phyloP scores from a whole-genome alignment of 2,797 vertebrate species.

The Erpetoichthys calabaricus region DNA sequence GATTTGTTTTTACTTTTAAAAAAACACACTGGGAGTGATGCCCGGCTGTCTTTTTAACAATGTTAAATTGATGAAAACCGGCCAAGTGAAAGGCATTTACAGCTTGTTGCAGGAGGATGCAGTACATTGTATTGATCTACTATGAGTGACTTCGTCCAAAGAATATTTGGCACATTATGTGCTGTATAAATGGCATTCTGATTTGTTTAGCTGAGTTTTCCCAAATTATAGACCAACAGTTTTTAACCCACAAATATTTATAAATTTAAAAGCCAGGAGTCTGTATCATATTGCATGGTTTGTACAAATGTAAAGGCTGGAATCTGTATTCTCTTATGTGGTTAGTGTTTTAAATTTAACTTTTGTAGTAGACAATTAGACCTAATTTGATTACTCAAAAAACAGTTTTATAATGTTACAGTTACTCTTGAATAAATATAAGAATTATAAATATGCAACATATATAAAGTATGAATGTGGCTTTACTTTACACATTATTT shows the following conservation, averaged over 20 bases:
- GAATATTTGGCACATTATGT: slow-evolving; percentile 31
- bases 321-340: no score
- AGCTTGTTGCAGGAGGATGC: slow-evolving; percentile 29
- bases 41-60: slow-evolving; percentile 40
- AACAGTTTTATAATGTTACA: no score
- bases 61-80: slow-evolving; percentile 37
- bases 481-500: no score
- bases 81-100: slow-evolving; percentile 37
- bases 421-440: no score
- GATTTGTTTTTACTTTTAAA: slow-evolving; percentile 31
- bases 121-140: slow-evolving; percentile 47
- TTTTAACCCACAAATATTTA: slow-evolving; percentile 8
- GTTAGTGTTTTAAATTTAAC: no score
- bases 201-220: slow-evolving; percentile 32
- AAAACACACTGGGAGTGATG: slow-evolving; percentile 26
- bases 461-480: no score
- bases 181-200: slow-evolving; percentile 37
- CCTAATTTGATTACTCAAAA: no score
- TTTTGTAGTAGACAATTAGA: no score
- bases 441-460: no score
- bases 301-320: no score
- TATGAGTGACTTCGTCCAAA: slow-evolving; percentile 28
- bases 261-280: neutral
- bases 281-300: no score
- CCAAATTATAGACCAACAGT: slow-evolving; percentile 22